Evolutionary conservation across 2,113 vertebrate genomes (phyloP).

Genomic region (Vulpes lagopus): DNA sequence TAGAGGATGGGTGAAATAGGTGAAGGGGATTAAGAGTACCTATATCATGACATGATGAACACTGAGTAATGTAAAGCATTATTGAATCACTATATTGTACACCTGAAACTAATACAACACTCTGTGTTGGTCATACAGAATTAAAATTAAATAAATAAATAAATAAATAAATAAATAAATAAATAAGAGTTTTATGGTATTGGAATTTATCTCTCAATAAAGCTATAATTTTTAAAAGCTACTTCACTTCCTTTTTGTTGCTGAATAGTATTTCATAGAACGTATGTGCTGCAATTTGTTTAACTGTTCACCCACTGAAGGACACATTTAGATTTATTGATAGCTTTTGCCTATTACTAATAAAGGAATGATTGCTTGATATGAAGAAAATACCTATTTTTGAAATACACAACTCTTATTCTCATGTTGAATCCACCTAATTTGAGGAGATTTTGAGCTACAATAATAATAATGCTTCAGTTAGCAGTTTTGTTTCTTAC

Average conservation of each 20-base stretch:
- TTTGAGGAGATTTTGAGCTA: background rate
- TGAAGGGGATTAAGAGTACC: no score
- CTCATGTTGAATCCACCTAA: background rate
- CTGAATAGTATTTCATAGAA: background rate
- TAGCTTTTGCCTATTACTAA: background rate
- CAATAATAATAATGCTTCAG: constrained; percentile 17
- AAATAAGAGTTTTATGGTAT: background rate
- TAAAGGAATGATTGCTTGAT: background rate
- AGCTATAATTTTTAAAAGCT: background rate
- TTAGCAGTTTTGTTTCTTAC: background rate
- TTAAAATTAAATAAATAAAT: background rate
- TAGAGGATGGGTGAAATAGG: no score
- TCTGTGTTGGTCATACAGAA: background rate
- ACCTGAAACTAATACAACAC: background rate
- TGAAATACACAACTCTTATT: constrained; percentile 5
- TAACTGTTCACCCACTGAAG: background rate
- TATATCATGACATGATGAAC: background rate
- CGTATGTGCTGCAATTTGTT: background rate
- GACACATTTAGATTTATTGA: background rate
- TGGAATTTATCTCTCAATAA: background rate
- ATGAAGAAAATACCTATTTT: background rate
- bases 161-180: background rate
- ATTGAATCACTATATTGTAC: background rate
- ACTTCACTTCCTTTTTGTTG: background rate
- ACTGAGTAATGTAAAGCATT: background rate